Percentiles rank a stretch among this genome's conserved stretches.
phyloP scores from a whole-genome alignment of 2,113 vertebrate species.

The Archilochus colubris region DNA sequence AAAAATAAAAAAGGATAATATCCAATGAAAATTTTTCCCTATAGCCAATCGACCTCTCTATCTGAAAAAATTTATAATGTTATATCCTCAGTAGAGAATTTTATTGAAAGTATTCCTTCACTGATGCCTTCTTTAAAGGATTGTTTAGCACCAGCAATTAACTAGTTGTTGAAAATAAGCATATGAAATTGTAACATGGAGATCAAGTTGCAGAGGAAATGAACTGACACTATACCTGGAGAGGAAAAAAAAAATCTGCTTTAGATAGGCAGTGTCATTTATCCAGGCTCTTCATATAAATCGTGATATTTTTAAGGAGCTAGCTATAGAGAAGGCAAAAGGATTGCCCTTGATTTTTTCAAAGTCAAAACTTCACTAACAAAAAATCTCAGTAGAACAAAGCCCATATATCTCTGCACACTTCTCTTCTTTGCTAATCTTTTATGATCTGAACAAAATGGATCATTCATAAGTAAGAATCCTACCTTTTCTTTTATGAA shows the following conservation, averaged over 20 bases:
- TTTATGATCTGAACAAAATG: background rate
- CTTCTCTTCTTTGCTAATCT: background rate
- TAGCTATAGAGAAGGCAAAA: background rate
- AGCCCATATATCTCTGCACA: background rate
- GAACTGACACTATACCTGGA: background rate
- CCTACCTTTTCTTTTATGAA: background rate
- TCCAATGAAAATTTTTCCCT: background rate
- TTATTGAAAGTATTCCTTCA: background rate
- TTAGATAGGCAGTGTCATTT: background rate
- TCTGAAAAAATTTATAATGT: background rate
- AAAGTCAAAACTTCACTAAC: background rate
- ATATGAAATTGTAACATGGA: background rate
- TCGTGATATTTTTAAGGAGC: background rate
- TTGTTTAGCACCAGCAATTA: background rate
- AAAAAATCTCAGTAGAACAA: background rate
- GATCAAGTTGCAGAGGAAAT: background rate
- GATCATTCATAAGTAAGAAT: background rate
- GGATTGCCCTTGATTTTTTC: background rate
- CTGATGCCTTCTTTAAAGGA: background rate
- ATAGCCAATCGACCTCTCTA: background rate
- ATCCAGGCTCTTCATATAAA: background rate
- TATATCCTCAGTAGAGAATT: background rate
- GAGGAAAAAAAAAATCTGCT: background rate
- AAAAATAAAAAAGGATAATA: background rate
- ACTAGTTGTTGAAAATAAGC: background rate